phyloP scores from a whole-genome alignment of 2,113 vertebrate genomes.

The Actenoides hombroni region DNA sequence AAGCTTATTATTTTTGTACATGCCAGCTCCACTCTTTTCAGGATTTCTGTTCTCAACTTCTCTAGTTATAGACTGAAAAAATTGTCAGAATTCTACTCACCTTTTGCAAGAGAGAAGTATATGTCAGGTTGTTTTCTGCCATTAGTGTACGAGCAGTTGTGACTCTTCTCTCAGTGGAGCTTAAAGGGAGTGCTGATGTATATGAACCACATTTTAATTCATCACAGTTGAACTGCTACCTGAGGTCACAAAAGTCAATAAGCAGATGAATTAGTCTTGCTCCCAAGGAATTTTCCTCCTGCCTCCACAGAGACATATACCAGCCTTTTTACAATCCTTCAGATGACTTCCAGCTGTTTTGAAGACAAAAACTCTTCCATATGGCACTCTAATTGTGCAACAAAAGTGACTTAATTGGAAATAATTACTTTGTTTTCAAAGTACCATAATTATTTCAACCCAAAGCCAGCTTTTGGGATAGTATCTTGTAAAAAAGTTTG shows the following conservation, averaged over 20 bases:
- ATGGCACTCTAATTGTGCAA: slow-evolving; percentile 4
- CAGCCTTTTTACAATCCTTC: neutral
- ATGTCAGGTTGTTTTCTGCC: neutral
- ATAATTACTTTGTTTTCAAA: slow-evolving; percentile 38
- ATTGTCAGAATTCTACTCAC: neutral
- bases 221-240: neutral
- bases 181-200: neutral
- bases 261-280: neutral
- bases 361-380: neutral
- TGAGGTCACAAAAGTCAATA: neutral
- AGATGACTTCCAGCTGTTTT: neutral
- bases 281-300: neutral
- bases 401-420: slow-evolving; percentile 34
- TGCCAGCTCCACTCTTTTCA: neutral
- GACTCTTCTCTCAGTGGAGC: neutral
- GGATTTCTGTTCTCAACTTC: slow-evolving; percentile 20
- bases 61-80: neutral
- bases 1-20: neutral
- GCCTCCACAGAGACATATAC: neutral
- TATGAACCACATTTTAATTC: neutral
- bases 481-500: neutral
- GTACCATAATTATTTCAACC: neutral
- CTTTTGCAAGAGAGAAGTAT: neutral
- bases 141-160: neutral
- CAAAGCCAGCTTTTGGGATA: neutral